Base-by-base conservation (phyloP, 2,113 vertebrate genomes). In the Coptodon rendalli region DNA sequence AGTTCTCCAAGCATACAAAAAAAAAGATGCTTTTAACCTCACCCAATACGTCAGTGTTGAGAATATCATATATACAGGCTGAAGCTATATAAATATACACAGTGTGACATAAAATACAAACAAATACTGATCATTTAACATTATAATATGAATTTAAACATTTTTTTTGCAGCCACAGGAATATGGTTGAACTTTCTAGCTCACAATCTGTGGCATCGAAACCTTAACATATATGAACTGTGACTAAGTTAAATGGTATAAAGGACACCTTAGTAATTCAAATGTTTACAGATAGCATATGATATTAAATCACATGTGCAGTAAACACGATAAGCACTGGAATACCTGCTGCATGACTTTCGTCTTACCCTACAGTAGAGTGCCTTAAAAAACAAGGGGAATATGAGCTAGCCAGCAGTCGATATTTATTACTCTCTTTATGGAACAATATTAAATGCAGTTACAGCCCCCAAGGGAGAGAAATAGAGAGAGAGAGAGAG, bases 341-440 rank as follows among this genome's bases (percentile, higher is more conserved):
- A 84, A 88, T 85, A 94, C 88, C 91, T 89, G 66, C 92, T 89
- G 86, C 86, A 85, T 88, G 92, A 94, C 94, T 94, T 93, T 94
- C 91, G 81, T 83, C 83, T 57, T 66, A 92, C 71, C 87, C 89
- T 84, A 87, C 89, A 89, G 88, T 85, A 22, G 87, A 90, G 87
- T 88, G 86, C 86, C 91, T 93, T 89, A 83, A 90, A 92, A 92
- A 91, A 94, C 88, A 92, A 79, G 90, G 43, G 86, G 82, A 94
- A 94, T 93, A 94, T 94, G 94, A 94, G 94, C 95, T 90, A 81
- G 91, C 92, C 94, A 94, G 91, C 88, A 93, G 94, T 96, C 95
- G 83, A 96, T 96, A 96, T 96, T 95, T 96, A 96, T 96, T 94
- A 95, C 93, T 95, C 83, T 91, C 92, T 95, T 94, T 95, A 96